Evolutionary conservation across 2,797 vertebrate genomes (phyloP), one percentile per base, ranked within the genome.

Genomic region (Micropoecilia bifurca): DNA sequence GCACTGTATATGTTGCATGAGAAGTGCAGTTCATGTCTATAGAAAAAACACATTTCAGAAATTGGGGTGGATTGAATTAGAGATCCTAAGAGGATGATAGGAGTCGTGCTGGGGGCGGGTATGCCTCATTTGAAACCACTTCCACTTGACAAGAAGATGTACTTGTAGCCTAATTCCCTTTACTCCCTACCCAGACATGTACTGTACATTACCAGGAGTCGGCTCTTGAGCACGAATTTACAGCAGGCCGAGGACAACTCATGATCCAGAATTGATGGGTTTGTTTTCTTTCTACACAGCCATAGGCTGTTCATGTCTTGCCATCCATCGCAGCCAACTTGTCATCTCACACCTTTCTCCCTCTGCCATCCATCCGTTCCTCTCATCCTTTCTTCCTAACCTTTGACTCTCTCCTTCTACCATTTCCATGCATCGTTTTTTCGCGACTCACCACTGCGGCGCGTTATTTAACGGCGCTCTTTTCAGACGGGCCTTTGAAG

Each of bases 21-120:
- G 83, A 88, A 88, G 80, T 53, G 73, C 84, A 76, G 83, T 87
- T 81, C 68, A 76, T 74, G 71, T 88, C 78, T 74, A 69, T 45
- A 82, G 86, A 89, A 89, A 90, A 88, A 90, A 87, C 81, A 86
- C 89, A 88, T 86, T 86, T 90, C 45, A 81, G 46, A 87, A 76
- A 77, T 87, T 89, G 85, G 76, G 71, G 59, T 73, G 82, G 83
- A 92, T 92, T 92, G 81, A 92, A 91, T 93, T 92, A 92, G 82
- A 89, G 82, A 89, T 78, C 83, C 81, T 89, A 89, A 90, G 91
- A 92, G 89, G 92, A 92, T 92, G 90, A 90, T 87, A 22, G 86
- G 77, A 89, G 84, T 89, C 88, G 68, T 79, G 88, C 87, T 78
- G 80, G 80, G 87, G 73, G 78, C 25, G 2, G 73, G 76, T 81